Evolutionary conservation across 2,113 vertebrate species (phyloP), one percentile per base, ranked within the genome.

Genomic region (Dolichotis patagonum): DNA sequence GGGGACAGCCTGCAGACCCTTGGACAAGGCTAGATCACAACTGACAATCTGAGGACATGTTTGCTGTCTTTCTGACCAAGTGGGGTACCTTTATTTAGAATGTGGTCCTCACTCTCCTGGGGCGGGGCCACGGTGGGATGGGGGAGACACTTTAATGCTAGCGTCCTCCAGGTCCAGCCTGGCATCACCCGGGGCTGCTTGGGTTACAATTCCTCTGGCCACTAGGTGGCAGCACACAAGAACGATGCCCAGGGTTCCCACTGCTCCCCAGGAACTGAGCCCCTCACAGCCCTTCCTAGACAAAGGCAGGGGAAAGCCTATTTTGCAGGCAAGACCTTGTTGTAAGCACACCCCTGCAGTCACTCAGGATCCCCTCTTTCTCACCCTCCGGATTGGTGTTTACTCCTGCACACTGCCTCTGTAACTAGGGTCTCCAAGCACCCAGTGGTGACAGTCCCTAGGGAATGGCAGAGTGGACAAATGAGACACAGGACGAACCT

Each of bases 191-290:
- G 38, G 41, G 62, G 58, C 43, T 56, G 86, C 83, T 41, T 46
- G 81, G 60, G 62, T 52, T 65, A 69, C 26, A 49, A 52, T 38
- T 26, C 46, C 32, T 69, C 8, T 11, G 11, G 60, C 58, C 97
- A 90, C 95, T 52, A 96, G 95, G 77, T 85, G 96, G 96, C 91
- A 95, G 95, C 67, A 88, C 83, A 46, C 56, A 56, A 2, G 35
- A 13, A 32, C 1, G 32, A 38, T 12, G 46, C 7, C 3, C 38
- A 41, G 17, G 10, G 65, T 26, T 54, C 9, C 62, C 43, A 80
- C 30, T 1, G 43, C 8, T 81, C 71, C 49, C 73, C 56, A 35
- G 32, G 69, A 28, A 1, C 49, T 13, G 46, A 75, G 52, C 65
- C 65, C 65, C 80, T 89, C 38, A 28, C 0, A 77, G 0, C 46